phyloP scores from a whole-genome alignment of 2,113 vertebrate species.

The Coptodon bakossiorum region DNA sequence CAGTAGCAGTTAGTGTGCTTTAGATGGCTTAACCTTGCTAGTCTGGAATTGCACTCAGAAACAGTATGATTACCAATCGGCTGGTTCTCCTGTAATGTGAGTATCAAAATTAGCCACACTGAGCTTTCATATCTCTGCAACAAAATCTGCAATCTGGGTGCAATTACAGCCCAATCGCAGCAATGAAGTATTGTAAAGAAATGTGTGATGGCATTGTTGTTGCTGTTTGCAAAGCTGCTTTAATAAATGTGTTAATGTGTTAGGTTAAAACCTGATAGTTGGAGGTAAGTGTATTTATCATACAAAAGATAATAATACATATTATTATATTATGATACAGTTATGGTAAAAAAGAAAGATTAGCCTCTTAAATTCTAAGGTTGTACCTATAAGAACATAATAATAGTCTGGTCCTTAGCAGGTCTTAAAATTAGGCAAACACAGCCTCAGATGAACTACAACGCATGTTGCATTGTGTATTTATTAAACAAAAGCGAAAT shows the following conservation, averaged over 20 bases:
- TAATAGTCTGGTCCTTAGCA: neutral
- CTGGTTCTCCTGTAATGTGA: neutral
- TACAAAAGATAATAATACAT: neutral
- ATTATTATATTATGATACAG: neutral
- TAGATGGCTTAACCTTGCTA: neutral
- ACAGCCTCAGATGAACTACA: neutral
- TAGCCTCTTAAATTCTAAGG: neutral
- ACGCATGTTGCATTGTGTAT: neutral
- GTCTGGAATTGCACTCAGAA: conserved; percentile 57
- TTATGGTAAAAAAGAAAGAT: neutral
- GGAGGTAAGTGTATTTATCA: neutral
- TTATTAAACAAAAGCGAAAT: neutral
- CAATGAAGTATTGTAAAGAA: conserved; percentile 6
- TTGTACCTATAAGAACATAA: neutral
- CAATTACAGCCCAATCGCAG: conserved; percentile 42
- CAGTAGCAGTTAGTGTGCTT: conserved; percentile 14
- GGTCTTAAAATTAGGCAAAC: neutral
- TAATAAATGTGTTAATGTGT: neutral
- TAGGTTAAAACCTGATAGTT: neutral
- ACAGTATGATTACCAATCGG: neutral
- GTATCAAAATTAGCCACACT: neutral
- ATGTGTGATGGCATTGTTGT: conserved; percentile 2
- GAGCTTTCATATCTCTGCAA: neutral
- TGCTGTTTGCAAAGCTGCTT: conserved; percentile 7
- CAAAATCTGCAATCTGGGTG: conserved; percentile 7